phyloP scores from a whole-genome alignment of 2,888 invertebrate genomes.

The Lochmaea capreae region DNA sequence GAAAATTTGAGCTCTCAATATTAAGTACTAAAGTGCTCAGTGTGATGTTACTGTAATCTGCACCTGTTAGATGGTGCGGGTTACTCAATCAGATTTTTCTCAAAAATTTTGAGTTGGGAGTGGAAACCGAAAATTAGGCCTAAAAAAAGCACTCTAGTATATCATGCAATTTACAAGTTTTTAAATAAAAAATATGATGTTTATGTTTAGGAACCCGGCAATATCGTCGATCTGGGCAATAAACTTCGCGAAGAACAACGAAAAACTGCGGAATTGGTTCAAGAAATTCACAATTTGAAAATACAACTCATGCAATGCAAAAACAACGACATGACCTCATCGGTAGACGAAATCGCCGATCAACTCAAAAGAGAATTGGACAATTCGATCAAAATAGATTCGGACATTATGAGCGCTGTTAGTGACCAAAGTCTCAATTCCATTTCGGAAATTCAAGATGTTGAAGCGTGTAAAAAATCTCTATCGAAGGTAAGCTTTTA shows the following conservation, averaged over 20 bases:
- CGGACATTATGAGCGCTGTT: conserved; percentile 70
- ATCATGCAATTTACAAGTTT: no score
- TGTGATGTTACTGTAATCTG: no score
- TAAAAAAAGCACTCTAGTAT: no score
- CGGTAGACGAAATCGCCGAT: conserved; percentile 69
- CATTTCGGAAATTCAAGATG: conserved; percentile 52
- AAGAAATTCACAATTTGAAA: conserved; percentile 59
- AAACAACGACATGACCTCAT: conserved; percentile 57
- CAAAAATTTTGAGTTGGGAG: no score
- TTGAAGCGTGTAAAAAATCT: conserved; percentile 63
- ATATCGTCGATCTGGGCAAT: conserved; percentile 71
- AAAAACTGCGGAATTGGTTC: conserved; percentile 61
- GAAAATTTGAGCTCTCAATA: no score
- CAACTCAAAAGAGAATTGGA: conserved; percentile 72
- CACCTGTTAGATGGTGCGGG: no score
- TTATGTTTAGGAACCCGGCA: conserved; percentile 52
- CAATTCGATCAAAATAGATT: conserved; percentile 72
- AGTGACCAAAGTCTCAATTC: conserved; percentile 61
- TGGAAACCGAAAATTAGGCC: no score
- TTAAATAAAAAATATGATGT: conserved; percentile 16
- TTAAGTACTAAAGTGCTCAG: no score
- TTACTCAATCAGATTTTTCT: no score
- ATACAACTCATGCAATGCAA: conserved; percentile 60
- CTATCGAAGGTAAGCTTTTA: conserved; percentile 35
- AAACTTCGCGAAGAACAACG: conserved; percentile 70